Conservation (phyloP, 2,797 vertebrate genomes). For the Mus spretus region DNA sequence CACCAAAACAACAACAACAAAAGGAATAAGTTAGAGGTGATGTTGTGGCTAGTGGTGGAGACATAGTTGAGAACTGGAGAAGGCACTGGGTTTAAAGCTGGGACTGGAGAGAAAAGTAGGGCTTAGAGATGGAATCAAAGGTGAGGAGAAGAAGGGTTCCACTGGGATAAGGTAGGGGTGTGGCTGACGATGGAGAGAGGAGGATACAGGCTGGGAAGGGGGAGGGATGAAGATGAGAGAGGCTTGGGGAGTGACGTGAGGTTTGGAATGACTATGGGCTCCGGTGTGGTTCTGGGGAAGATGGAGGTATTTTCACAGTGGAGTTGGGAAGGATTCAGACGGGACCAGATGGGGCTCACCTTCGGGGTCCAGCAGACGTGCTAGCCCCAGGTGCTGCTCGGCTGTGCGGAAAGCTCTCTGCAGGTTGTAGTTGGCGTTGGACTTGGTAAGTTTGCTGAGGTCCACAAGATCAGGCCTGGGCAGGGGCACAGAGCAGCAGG, state of each 20-base stretch:
- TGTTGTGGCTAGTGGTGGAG: background rate
- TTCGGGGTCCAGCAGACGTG: conserved; percentile 97
- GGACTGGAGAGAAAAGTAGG: background rate
- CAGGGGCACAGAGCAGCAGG: background rate
- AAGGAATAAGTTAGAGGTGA: background rate
- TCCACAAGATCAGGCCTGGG: conserved; percentile 95
- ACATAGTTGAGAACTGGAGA: background rate
- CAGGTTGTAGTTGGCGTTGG: conserved; percentile 97
- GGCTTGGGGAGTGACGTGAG: background rate
- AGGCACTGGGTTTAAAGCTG: background rate
- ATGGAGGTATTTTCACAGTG: background rate
- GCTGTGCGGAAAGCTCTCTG: conserved; percentile 97
- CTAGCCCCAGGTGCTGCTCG: conserved; percentile 96
- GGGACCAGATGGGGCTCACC: conserved; percentile 87
- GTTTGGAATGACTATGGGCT: background rate
- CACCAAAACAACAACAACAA: background rate
- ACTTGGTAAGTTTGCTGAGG: conserved; percentile 96
- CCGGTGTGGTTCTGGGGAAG: no score
- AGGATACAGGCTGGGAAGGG: background rate
- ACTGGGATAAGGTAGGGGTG: no score
- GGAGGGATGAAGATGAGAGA: background rate
- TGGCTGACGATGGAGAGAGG: no score
- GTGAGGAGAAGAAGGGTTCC: background rate
- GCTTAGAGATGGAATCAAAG: background rate
- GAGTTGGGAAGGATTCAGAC: background rate